Evolutionary conservation across 2,797 vertebrate genomes (phyloP).

Genomic region (Channallabes apus): DNA sequence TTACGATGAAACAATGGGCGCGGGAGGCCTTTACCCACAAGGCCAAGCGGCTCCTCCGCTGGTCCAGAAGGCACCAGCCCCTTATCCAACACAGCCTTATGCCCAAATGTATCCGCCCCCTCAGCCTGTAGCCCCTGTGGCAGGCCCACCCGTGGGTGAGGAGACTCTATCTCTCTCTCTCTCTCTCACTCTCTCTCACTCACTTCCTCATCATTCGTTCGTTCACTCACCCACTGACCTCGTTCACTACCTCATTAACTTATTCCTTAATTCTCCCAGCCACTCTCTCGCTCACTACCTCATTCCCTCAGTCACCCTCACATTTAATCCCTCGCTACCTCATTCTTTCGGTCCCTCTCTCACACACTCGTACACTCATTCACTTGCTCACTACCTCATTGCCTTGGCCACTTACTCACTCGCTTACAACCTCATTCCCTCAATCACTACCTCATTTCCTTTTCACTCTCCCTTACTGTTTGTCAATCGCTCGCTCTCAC

Average conservation of each 20-base stretch:
- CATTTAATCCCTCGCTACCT: neutral
- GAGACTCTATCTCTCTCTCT: neutral
- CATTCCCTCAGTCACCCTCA: too few species aligned
- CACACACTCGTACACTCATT: neutral
- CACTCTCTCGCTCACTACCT: too few species aligned
- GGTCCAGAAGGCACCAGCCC: constrained; percentile 28
- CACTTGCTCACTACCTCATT: neutral
- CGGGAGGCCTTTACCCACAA: constrained; percentile 19
- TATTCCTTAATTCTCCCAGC: neutral
- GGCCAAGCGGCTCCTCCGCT: constrained; percentile 20
- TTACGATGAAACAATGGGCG: constrained; percentile 54
- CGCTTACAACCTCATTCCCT: neutral
- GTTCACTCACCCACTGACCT: neutral
- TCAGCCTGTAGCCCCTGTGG: constrained; percentile 18
- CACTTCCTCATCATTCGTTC: neutral
- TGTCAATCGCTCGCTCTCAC: neutral
- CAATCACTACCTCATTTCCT: too few species aligned
- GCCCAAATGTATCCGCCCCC: constrained; percentile 39
- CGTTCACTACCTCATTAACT: neutral
- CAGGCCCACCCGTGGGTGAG: constrained; percentile 50
- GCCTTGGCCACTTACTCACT: too few species aligned
- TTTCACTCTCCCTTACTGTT: rapidly evolving
- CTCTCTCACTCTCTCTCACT: neutral
- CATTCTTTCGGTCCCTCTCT: neutral
- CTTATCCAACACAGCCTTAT: constrained; percentile 48